Conservation (phyloP, 2,113 vertebrate genomes). For the Coturnix japonica region DNA sequence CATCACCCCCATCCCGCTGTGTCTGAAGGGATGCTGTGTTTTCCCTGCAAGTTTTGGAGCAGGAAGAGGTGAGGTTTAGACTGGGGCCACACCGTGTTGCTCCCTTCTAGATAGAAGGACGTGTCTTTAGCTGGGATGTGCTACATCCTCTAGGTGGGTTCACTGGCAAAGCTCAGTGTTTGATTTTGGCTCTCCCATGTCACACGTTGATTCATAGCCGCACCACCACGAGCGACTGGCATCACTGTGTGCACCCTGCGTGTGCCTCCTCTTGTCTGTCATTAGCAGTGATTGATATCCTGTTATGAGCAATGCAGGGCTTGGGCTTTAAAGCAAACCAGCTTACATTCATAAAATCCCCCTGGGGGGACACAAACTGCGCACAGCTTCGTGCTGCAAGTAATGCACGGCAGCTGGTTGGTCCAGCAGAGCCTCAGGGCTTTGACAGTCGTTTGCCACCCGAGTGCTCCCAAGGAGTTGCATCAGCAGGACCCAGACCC, state of each 20-base stretch:
- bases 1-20: background rate
- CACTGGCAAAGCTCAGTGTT: background rate
- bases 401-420: background rate
- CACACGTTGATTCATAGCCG: conserved; percentile 69
- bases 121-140: background rate
- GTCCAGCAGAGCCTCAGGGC: background rate
- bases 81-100: background rate
- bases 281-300: conserved; percentile 68
- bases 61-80: conserved; percentile 54
- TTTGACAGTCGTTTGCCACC: background rate
- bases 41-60: conserved; percentile 59
- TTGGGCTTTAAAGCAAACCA: conserved; percentile 12
- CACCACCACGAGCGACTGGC: conserved; percentile 73
- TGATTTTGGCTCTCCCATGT: conserved; percentile 7
- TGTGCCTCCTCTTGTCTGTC: conserved; percentile 51
- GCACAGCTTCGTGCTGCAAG: background rate
- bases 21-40: background rate
- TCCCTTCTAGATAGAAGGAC: conserved; percentile 47
- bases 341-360: conserved; percentile 31
- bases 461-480: background rate
- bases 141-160: background rate
- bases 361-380: conserved; percentile 14
- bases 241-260: conserved; percentile 69
- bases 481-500: conserved; percentile 29
- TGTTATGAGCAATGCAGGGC: conserved; percentile 43